These are phyloP conservation scores for Leptestheria dahalacensis DNA, from an alignment of 1,140 invertebrate species.

Conservation along the genomic window DNA sequence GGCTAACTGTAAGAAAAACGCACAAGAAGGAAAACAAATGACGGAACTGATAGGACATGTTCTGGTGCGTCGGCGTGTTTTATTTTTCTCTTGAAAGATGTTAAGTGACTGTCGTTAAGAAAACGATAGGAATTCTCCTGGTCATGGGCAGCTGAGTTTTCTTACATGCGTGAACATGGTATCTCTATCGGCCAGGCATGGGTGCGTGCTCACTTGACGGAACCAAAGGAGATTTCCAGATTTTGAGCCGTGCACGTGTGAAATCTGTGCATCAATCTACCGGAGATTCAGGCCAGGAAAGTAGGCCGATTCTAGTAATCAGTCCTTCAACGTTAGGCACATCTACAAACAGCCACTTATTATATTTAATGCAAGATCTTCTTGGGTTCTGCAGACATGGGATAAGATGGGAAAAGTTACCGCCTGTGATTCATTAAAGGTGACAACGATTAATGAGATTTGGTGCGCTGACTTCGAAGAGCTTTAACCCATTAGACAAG, in stretches of 20 bases:
- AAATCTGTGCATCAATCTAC: background rate
- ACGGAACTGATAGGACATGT: too few species aligned
- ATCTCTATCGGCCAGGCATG: background rate
- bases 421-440: background rate
- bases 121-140: background rate
- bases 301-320: too few species aligned
- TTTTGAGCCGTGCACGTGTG: background rate
- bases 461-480: background rate
- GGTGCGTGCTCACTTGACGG: background rate
- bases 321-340: too few species aligned
- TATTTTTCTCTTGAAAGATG: background rate
- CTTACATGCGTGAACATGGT: background rate
- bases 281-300: background rate
- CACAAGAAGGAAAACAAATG: background rate
- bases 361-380: too few species aligned
- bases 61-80: background rate
- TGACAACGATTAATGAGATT: background rate
- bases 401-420: too few species aligned
- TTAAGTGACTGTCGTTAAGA: background rate
- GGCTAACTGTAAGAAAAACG: constrained; percentile 1
- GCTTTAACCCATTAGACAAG: background rate
- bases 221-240: background rate
- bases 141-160: background rate
- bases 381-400: too few species aligned
- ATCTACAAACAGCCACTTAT: too few species aligned